phyloP scores from a whole-genome alignment of 1,140 invertebrate species.

The Panonychus citri region DNA sequence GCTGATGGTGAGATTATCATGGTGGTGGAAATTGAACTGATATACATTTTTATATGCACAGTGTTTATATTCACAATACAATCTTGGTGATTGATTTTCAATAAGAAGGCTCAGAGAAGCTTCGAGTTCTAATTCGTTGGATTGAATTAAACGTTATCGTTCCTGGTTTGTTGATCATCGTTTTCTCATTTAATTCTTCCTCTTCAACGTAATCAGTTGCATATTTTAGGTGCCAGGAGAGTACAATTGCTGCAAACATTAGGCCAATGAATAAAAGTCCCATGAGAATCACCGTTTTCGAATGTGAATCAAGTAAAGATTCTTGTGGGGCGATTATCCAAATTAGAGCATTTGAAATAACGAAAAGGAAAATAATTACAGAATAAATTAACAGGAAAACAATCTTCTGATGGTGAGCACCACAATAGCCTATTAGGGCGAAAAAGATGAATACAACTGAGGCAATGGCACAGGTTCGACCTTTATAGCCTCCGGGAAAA shows the following conservation, averaged over 20 bases:
- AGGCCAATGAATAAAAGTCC: background rate
- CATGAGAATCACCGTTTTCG: background rate
- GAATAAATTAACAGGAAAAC: conserved; percentile 1
- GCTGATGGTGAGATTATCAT: too few species aligned
- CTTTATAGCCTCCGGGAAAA: conserved; percentile 1
- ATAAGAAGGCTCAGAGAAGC: background rate
- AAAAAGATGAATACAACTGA: conserved; percentile 2
- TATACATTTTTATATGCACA: too few species aligned
- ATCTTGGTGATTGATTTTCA: background rate
- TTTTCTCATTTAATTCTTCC: background rate
- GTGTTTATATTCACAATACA: too few species aligned
- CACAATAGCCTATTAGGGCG: conserved; percentile 1
- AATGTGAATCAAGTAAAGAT: background rate
- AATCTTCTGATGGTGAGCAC: conserved; percentile 5
- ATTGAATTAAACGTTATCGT: background rate
- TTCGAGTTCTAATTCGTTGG: background rate
- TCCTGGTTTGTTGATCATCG: background rate
- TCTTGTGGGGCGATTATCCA: background rate
- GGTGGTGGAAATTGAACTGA: too few species aligned
- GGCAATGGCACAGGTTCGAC: background rate
- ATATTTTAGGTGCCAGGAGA: conserved; percentile 1
- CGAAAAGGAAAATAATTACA: background rate
- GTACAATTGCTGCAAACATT: background rate
- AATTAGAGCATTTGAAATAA: background rate
- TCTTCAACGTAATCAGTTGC: background rate